phyloP scores from a whole-genome alignment of 2,888 invertebrate species.

The Sipha maydis region DNA sequence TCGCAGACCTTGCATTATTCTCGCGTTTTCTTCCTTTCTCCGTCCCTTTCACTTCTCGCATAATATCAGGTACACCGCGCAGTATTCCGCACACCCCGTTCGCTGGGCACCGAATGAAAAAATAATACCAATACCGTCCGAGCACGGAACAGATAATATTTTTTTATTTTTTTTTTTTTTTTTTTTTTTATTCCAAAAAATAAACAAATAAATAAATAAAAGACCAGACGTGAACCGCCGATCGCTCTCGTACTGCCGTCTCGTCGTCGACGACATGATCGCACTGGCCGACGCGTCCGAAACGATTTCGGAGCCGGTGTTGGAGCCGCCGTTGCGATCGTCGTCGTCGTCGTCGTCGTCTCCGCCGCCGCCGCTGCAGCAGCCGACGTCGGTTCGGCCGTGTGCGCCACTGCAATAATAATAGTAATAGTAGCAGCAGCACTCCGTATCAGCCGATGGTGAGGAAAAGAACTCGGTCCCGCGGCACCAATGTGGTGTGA shows the following conservation, averaged over 20 bases:
- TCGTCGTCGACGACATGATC: background rate
- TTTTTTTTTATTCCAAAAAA: no score
- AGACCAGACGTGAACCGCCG: background rate
- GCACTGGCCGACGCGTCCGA: background rate
- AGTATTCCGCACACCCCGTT: no score
- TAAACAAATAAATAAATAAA: no score
- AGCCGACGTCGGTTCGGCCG: constrained; percentile 32
- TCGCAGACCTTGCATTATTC: no score
- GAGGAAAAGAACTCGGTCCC: constrained; percentile 15
- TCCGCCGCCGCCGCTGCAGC: background rate
- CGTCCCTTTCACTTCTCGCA: no score
- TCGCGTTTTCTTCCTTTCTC: no score
- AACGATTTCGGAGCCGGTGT: background rate
- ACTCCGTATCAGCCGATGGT: background rate
- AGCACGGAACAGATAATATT: background rate
- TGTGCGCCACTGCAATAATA: constrained; percentile 17
- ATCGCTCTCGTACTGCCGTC: background rate
- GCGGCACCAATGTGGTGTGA: constrained; percentile 17
- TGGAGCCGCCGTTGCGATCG: no score
- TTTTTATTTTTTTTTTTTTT: no score
- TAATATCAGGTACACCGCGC: no score
- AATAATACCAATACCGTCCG: background rate
- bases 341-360: background rate
- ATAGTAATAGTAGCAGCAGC: background rate
- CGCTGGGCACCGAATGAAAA: no score